These are phyloP conservation scores for Zootoca vivipara DNA, from an alignment of 2,113 vertebrate species.

Conservation along the genomic window DNA sequence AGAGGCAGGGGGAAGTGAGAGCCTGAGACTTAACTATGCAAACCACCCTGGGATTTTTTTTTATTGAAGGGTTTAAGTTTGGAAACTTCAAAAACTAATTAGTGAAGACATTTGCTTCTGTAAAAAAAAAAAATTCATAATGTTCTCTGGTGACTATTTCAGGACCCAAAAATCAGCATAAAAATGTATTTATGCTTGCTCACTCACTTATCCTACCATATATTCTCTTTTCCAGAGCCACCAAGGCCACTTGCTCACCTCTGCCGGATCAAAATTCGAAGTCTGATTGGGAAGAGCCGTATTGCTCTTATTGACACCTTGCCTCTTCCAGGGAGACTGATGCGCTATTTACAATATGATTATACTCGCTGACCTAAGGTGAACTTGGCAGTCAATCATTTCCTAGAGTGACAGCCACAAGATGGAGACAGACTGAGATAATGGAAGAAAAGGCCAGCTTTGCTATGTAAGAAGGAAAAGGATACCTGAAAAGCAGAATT, in stretches of 20 bases:
- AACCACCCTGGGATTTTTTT: not conserved
- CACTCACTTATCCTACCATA: conserved; percentile 18
- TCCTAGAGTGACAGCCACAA: fast-evolving
- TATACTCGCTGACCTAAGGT: conserved; percentile 62
- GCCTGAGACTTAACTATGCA: not conserved
- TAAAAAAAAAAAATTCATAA: too few relatives aligned
- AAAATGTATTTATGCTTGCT: not conserved
- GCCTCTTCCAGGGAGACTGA: conserved; percentile 87
- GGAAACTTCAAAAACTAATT: too few relatives aligned
- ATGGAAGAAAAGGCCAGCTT: conserved; percentile 30
- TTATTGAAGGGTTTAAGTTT: not conserved
- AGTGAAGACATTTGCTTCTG: too few relatives aligned
- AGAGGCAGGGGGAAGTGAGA: not conserved
- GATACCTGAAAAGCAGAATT: conserved; percentile 17
- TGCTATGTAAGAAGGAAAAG: not conserved
- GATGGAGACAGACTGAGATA: not conserved
- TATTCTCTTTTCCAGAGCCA: conserved; percentile 76
- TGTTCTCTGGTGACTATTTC: too few relatives aligned
- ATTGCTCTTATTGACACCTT: conserved; percentile 81
- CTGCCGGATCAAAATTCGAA: conserved; percentile 86
- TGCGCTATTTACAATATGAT: conserved; percentile 84
- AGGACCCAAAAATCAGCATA: not conserved
- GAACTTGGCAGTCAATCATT: fast-evolving
- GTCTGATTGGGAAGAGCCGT: conserved; percentile 81
- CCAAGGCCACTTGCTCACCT: conserved; percentile 90